A percentile compares a stretch with the other conserved stretches of the same genome.
Evolutionary conservation across 1,140 invertebrate species (phyloP).

Genomic region (Drosophila erecta): DNA sequence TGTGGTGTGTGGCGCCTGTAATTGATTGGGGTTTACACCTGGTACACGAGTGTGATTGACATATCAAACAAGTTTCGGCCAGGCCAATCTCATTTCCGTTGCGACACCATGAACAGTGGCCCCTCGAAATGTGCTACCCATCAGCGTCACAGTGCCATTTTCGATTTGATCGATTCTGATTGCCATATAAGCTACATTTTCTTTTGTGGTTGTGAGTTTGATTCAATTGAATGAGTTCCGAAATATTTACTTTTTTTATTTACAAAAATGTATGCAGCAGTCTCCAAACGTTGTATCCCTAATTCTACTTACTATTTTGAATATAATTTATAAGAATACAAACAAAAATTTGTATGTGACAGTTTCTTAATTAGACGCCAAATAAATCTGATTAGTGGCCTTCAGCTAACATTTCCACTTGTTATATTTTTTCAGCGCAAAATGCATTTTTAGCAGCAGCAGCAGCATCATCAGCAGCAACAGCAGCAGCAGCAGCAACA

Average conservation of each 20-base stretch:
- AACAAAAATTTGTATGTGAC: not conserved
- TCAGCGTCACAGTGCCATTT: not conserved
- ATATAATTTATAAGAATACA: not conserved
- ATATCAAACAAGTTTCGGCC: constrained; percentile 28
- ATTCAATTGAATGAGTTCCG: too few relatives aligned
- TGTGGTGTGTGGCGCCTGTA: constrained; percentile 46
- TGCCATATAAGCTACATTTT: too few relatives aligned
- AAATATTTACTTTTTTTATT: too few relatives aligned
- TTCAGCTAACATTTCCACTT: constrained; percentile 39
- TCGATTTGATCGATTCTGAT: not conserved
- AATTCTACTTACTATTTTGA: too few relatives aligned
- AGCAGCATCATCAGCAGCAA: constrained; percentile 9
- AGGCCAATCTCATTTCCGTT: constrained; percentile 60
- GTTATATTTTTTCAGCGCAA: constrained; percentile 42
- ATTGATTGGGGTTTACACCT: constrained; percentile 70
- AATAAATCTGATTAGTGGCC: constrained; percentile 26
- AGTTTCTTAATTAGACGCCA: constrained; percentile 4
- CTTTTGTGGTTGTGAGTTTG: too few relatives aligned
- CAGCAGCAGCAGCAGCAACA: constrained; percentile 19
- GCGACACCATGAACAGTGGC: constrained; percentile 6
- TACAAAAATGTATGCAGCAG: too few relatives aligned
- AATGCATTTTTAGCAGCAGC: constrained; percentile 65
- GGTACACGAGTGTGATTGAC: constrained; percentile 67
- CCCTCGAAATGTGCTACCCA: not conserved
- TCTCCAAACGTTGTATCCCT: too few relatives aligned